phyloP scores from a whole-genome alignment of 1,140 invertebrate genomes.

The Drosophila trapezifrons region DNA sequence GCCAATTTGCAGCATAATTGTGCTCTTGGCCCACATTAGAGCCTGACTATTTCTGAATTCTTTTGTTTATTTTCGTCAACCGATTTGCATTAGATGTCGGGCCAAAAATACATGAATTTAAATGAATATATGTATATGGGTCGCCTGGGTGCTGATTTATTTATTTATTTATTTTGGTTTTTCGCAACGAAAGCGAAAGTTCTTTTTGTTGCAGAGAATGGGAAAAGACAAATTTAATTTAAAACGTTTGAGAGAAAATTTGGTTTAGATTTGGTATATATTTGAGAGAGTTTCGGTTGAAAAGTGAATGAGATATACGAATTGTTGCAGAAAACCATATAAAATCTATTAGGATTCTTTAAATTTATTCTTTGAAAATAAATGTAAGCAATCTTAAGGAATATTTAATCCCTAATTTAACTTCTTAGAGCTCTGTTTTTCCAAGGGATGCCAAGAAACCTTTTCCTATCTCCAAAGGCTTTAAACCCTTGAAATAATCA shows the following conservation, averaged over 20 bases:
- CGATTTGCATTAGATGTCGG: slow-evolving; percentile 46
- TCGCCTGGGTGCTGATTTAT: slow-evolving; percentile 27
- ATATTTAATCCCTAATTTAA: too few species aligned
- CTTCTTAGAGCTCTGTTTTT: too few species aligned
- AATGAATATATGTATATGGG: slow-evolving; percentile 44
- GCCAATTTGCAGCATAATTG: slow-evolving; percentile 26
- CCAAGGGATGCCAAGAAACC: background rate
- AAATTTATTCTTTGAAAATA: too few species aligned
- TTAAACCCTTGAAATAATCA: background rate
- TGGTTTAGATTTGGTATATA: background rate
- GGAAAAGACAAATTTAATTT: background rate
- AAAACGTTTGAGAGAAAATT: background rate
- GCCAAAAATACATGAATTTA: slow-evolving; percentile 62
- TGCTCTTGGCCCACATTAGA: slow-evolving; percentile 45
- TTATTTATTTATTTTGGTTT: slow-evolving; percentile 37
- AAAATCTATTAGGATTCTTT: too few species aligned
- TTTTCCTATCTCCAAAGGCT: background rate
- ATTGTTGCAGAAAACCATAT: background rate
- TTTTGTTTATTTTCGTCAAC: slow-evolving; percentile 53
- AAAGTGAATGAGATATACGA: background rate
- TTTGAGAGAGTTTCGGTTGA: background rate
- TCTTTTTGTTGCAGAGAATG: slow-evolving; percentile 14
- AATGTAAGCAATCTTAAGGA: too few species aligned
- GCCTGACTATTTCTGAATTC: slow-evolving; percentile 29
- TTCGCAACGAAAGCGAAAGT: slow-evolving; percentile 66